phyloP scores from a whole-genome alignment of 2,797 vertebrate genomes.

The Chiroxiphia lanceolata region DNA sequence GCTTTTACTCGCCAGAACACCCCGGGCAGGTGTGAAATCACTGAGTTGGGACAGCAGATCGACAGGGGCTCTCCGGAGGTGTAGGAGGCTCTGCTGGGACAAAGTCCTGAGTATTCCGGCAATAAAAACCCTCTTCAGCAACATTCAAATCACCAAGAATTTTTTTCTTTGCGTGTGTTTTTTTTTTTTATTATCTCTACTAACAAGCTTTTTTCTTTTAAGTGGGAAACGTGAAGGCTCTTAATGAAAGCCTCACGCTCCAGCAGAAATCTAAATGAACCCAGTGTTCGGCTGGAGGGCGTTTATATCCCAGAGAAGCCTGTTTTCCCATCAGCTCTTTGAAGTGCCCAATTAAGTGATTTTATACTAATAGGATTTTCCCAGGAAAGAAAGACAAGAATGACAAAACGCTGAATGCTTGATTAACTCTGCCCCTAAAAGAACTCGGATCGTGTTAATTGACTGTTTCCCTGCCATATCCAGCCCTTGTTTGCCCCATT shows the following conservation, averaged over 20 bases:
- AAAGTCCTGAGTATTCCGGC: not conserved
- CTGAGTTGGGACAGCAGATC: not conserved
- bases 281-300: constrained; percentile 56
- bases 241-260: constrained; percentile 50
- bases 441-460: constrained; percentile 58
- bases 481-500: constrained; percentile 64
- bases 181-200: constrained; percentile 16
- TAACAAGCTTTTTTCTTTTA: constrained; percentile 59
- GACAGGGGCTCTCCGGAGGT: rapidly evolving
- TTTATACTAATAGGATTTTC: constrained; percentile 73
- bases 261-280: constrained; percentile 59
- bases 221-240: constrained; percentile 41
- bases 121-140: not conserved
- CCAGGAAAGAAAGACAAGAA: constrained; percentile 67
- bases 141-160: not conserved
- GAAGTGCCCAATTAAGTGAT: constrained; percentile 70
- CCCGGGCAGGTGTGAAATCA: not conserved
- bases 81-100: not conserved
- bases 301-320: constrained; percentile 1
- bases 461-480: constrained; percentile 53
- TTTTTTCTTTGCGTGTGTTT: not conserved
- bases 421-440: constrained; percentile 68
- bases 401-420: constrained; percentile 64
- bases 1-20: not conserved
- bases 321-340: constrained; percentile 61